phyloP scores from a whole-genome alignment of 2,888 invertebrate species.

The Norana najaformis region DNA sequence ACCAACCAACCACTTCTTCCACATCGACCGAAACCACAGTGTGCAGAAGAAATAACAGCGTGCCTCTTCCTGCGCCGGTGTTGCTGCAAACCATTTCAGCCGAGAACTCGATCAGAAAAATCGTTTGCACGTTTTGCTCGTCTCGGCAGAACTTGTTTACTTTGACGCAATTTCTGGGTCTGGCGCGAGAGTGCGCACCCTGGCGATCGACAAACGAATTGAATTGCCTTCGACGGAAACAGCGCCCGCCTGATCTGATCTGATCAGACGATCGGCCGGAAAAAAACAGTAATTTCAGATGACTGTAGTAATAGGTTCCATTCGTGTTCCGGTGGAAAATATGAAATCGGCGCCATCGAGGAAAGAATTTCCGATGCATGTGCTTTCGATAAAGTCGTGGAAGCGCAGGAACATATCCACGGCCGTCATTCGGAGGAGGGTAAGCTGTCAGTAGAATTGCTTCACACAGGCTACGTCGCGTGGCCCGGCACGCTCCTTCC shows the following conservation, averaged over 20 bases:
- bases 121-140: background rate
- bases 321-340: background rate
- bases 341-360: conserved; percentile 15
- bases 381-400: background rate
- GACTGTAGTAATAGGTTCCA: background rate
- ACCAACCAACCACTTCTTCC: background rate
- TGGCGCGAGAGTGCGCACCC: background rate
- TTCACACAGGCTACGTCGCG: background rate
- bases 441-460: background rate
- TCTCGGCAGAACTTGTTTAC: background rate
- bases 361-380: background rate
- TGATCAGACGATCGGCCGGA: background rate
- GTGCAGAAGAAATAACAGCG: background rate
- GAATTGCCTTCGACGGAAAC: background rate
- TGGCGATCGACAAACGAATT: conserved; percentile 4
- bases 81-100: background rate
- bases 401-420: background rate
- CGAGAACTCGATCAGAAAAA: background rate
- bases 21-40: background rate
- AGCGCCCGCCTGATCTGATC: background rate
- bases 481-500: background rate
- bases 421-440: background rate
- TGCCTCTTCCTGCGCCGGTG: background rate
- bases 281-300: background rate
- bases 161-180: background rate